Conservation (phyloP, 2,888 invertebrate genomes). For the Macroteleia sp. region DNA sequence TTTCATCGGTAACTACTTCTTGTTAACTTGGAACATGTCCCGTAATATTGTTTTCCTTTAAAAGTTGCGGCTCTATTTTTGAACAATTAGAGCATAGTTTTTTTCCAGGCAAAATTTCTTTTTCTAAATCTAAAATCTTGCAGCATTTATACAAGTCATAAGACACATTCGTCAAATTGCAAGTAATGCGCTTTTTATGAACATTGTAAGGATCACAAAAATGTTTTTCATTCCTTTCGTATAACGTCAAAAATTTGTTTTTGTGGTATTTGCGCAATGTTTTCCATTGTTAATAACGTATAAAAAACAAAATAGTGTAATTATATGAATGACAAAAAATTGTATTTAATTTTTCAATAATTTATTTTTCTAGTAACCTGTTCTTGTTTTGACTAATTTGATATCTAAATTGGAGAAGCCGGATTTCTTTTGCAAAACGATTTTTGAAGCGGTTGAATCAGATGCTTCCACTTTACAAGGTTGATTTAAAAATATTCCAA, state of each 20-base stretch:
- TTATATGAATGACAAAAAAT: conserved; percentile 2
- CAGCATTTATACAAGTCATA: conserved; percentile 15
- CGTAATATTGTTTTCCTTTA: conserved; percentile 3
- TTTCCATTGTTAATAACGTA: neutral
- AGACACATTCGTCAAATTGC: neutral
- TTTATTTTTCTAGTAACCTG: too few relatives aligned
- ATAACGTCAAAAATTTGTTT: neutral
- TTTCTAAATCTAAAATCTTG: conserved; percentile 10
- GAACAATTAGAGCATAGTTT: conserved; percentile 8
- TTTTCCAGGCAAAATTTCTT: conserved; percentile 28
- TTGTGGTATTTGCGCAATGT: neutral
- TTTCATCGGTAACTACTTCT: neutral
- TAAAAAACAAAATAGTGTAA: neutral
- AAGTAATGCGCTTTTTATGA: conserved; percentile 13
- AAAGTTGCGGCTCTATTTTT: neutral
- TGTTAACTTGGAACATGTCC: conserved; percentile 1
- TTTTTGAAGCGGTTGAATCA: too few relatives aligned
- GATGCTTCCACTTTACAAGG: too few relatives aligned
- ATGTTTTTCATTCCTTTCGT: neutral
- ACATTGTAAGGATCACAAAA: neutral
- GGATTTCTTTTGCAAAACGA: too few relatives aligned
- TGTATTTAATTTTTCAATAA: too few relatives aligned
- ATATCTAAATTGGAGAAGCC: too few relatives aligned
- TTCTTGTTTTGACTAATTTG: too few relatives aligned
- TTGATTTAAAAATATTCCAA: neutral